Conservation (phyloP, 1,140 invertebrate species). For the Papilio glaucus region DNA sequence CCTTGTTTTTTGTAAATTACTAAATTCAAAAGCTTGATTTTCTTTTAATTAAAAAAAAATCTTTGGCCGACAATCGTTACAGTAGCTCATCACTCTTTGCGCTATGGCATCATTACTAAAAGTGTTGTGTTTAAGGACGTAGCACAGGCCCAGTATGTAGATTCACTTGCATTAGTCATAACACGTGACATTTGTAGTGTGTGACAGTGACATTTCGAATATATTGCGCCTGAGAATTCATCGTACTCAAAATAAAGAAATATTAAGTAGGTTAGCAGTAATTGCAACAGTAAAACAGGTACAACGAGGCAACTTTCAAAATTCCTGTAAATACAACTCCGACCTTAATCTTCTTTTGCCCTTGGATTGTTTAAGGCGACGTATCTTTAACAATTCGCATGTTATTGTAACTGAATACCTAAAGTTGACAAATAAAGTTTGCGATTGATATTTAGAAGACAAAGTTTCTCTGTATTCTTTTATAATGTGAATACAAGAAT, state of each 20-base stretch:
- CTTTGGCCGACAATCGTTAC: too few relatives aligned
- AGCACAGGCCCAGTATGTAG: not conserved
- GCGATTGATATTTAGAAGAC: not conserved
- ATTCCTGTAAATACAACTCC: not conserved
- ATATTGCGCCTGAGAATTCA: not conserved
- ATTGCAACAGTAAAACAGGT: constrained; percentile 23
- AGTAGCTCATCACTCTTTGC: too few relatives aligned
- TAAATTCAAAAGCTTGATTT: too few relatives aligned
- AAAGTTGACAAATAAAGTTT: not conserved
- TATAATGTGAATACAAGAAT: too few relatives aligned
- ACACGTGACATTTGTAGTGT: not conserved
- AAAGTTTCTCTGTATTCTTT: too few relatives aligned
- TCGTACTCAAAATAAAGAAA: constrained; percentile 6
- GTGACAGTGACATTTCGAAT: constrained; percentile 3
- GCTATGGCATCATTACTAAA: not conserved
- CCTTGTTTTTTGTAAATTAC: too few relatives aligned
- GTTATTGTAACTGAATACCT: not conserved
- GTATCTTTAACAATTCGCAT: not conserved
- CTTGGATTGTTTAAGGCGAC: not conserved
- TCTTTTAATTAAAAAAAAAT: too few relatives aligned
- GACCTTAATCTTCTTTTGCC: constrained; percentile 20
- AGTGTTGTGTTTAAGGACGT: not conserved
- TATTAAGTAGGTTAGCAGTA: constrained; percentile 25
- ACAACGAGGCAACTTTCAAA: constrained; percentile 13
- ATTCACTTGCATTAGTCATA: not conserved